phyloP scores from a whole-genome alignment of 2,797 vertebrate genomes.

The Pristis pectinata region DNA sequence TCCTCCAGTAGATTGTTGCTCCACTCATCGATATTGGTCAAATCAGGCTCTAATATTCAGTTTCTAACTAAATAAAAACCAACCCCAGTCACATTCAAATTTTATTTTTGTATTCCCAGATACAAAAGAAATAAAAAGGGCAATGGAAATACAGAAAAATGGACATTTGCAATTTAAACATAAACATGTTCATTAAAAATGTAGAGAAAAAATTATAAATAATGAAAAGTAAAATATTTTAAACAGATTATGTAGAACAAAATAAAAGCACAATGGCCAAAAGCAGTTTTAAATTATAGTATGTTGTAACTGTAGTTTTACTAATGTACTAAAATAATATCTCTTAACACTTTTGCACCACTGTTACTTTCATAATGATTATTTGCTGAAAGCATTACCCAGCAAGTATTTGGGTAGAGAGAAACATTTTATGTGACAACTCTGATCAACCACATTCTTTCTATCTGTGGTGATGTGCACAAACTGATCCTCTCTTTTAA shows the following conservation, averaged over 20 bases:
- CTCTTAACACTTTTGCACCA: neutral
- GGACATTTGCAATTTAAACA: neutral
- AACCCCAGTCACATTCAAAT: neutral
- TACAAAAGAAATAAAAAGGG: neutral
- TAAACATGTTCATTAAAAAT: no score
- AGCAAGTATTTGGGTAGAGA: neutral
- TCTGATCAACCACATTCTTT: neutral
- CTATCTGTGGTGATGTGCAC: neutral
- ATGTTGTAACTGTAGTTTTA: neutral
- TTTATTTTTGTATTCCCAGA: neutral
- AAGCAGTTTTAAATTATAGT: neutral
- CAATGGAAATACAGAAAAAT: neutral
- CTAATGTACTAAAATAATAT: neutral
- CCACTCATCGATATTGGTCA: neutral
- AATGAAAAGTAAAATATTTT: neutral
- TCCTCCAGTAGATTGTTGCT: no score
- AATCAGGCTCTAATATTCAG: neutral
- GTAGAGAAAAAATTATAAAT: neutral
- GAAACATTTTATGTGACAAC: neutral
- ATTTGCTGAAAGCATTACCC: neutral
- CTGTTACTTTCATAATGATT: neutral
- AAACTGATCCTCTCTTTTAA: neutral
- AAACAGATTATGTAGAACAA: neutral
- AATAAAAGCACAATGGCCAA: neutral
- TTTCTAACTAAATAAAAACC: neutral